Conservation (phyloP, 1,140 invertebrate genomes). For the Bombus haemorrhoidalis region DNA sequence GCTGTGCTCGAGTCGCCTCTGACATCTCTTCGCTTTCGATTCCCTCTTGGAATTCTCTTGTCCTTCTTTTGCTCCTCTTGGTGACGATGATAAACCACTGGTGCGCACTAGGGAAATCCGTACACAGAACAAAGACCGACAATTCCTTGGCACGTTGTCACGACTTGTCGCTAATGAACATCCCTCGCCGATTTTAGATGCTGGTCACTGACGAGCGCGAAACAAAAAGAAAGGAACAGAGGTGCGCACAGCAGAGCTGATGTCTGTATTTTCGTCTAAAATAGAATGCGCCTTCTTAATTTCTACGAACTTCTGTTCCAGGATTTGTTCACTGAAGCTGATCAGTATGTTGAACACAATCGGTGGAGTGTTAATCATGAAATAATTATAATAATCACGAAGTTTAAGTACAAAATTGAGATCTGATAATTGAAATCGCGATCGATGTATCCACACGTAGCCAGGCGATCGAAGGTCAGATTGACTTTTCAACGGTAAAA, state of each 20-base stretch:
- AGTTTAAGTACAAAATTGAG: background rate
- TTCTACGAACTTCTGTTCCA: background rate
- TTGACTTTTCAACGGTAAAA: background rate
- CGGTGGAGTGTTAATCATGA: too few species aligned
- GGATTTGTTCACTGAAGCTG: background rate
- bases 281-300: background rate
- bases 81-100: slow-evolving; percentile 62
- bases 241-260: background rate
- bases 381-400: background rate
- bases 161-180: slow-evolving; percentile 63
- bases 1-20: slow-evolving; percentile 56
- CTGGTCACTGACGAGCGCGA: slow-evolving; percentile 48
- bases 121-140: slow-evolving; percentile 66
- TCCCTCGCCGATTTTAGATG: slow-evolving; percentile 63
- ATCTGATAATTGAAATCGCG: background rate
- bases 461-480: background rate
- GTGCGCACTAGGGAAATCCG: slow-evolving; percentile 36
- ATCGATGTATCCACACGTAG: background rate
- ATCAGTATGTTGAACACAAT: too few species aligned
- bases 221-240: background rate
- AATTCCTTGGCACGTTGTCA: slow-evolving; percentile 63
- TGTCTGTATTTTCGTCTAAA: background rate
- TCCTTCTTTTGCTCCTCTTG: slow-evolving; percentile 1
- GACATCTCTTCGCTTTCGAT: slow-evolving; percentile 44
- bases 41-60: slow-evolving; percentile 38